Evolutionary conservation across 2,113 vertebrate genomes (phyloP), one percentile per base, ranked within the genome.

Genomic region (Microtus richardsoni): DNA sequence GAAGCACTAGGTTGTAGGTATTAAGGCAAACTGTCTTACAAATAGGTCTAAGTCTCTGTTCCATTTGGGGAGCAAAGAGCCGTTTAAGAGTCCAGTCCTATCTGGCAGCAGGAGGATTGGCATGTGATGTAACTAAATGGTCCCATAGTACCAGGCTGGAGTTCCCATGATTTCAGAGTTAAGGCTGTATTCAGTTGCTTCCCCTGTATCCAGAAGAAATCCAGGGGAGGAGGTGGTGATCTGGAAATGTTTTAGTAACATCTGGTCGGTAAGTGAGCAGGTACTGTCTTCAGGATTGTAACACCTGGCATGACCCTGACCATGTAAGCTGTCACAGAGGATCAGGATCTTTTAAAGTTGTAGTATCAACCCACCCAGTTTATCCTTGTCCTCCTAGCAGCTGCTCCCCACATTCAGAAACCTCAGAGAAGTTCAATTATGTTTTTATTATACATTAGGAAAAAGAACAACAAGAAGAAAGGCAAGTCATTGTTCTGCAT

Each of bases 361-460:
- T 83, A 93, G 88, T 94, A 83, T 58, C n/a, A 97, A 95, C 93
- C 93, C 73, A 88, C 94, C 96, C 95, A 88, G 71, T 74, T 94
- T 79, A 36, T 75, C 79, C 82, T 97, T 94, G 11, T 94, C 84
- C 26, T 82, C 30, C 93, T 96, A 97, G 87, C 49, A 94, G 78
- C 36, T 91, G 54, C 39, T 66, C 84, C 96, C 95, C 96, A 96
- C 97, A 95, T 96, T 96, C 93, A 97, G 92, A 96, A 52, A 95
- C 75, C 64, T 94, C 66, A 80, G 5, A 97, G 96, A 98, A 97
- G 93, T 96, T 96, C 93, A 95, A 92, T 96, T 96, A 96, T 47
- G 73, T 92, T 98, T 97, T 93, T 97, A 95, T 95, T 94, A 47
- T 95, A 96, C 92, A 91, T 30, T 88, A 97, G 89, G 4, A 54